Base-by-base conservation (phyloP, 2,797 vertebrate genomes). In the Ciconia nigra region DNA sequence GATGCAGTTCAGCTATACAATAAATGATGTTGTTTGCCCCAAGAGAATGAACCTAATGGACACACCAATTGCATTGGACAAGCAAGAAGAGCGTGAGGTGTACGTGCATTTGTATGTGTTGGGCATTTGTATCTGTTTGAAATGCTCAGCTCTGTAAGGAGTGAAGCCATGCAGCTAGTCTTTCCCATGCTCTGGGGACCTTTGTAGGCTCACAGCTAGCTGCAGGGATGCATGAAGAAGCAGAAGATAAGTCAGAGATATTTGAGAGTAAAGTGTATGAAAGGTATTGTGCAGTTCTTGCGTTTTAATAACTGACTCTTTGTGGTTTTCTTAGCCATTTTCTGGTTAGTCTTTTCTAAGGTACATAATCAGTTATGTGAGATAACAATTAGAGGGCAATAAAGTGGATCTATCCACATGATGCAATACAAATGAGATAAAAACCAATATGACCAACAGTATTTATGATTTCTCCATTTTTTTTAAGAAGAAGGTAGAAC, bases 391-490 rank as follows among this genome's bases (percentile, higher is more conserved):
- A 62, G 47, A 70, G 26, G 24, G 20, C 35, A 59, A 41, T 47
- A 11, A 52, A 35, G 5, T 62, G 51, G 8, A 46, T 82, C 58
- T 55, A 7, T 22, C 25, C 11, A 24, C 5, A 3, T 10, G 19
- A 42, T 29, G 7, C 3, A 2, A 41, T 8, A 41, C 5, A 54
- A 76, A 79, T 11, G 18, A 69, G 33, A 46, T 13, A 12, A 6
- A 88, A 85, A 51, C 0, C 9, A 35, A 7, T 9, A 17, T 22
- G 21, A 19, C 21, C 26, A 26, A 12, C 5, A 29, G 3, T 19
- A 58, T 1, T 57, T n/a, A 13, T 0, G 5, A 57, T 52, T 72
- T 37, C 4, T 87, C 17, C 1, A 3, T 12, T 15, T 37, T 15
- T 6, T 61, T 76, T 21, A 61, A 69, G 26, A 25, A 59, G 21